Evolutionary conservation across 2,113 vertebrate species (phyloP).

Genomic region (Procavia capensis): DNA sequence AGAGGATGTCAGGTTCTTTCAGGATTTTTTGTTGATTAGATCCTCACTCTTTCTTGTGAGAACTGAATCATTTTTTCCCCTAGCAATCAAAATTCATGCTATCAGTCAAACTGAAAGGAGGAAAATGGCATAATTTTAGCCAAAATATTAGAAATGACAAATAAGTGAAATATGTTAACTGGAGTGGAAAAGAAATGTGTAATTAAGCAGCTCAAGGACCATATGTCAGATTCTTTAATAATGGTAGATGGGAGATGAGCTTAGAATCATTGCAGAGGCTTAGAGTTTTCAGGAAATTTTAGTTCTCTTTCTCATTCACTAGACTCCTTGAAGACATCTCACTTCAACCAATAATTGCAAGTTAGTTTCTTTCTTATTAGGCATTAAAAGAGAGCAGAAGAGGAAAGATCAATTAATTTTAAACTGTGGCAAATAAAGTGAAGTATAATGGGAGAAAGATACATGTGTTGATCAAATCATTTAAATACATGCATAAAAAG

Average conservation of each 20-base stretch:
- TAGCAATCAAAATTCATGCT: conserved; percentile 79
- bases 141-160: conserved; percentile 85
- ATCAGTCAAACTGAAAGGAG: conserved; percentile 75
- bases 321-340: conserved; percentile 67
- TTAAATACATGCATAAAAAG: conserved; percentile 22
- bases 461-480: background rate
- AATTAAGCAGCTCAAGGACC: conserved; percentile 79
- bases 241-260: conserved; percentile 69
- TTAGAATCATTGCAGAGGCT: conserved; percentile 68
- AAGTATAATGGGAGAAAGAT: background rate
- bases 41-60: conserved; percentile 72
- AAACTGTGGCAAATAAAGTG: conserved; percentile 67
- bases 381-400: background rate
- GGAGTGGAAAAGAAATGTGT: conserved; percentile 83
- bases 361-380: conserved; percentile 36
- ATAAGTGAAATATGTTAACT: conserved; percentile 85
- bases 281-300: conserved; percentile 44
- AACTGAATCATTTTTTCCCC: conserved; percentile 66
- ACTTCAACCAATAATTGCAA: conserved; percentile 77
- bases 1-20: conserved; percentile 70
- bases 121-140: conserved; percentile 82
- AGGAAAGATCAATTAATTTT: conserved; percentile 23
- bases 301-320: conserved; percentile 56
- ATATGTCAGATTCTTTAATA: conserved; percentile 79
- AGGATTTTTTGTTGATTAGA: conserved; percentile 78